Evolutionary conservation across 2,888 invertebrate species (phyloP).

Genomic region (Epirrita christyi): DNA sequence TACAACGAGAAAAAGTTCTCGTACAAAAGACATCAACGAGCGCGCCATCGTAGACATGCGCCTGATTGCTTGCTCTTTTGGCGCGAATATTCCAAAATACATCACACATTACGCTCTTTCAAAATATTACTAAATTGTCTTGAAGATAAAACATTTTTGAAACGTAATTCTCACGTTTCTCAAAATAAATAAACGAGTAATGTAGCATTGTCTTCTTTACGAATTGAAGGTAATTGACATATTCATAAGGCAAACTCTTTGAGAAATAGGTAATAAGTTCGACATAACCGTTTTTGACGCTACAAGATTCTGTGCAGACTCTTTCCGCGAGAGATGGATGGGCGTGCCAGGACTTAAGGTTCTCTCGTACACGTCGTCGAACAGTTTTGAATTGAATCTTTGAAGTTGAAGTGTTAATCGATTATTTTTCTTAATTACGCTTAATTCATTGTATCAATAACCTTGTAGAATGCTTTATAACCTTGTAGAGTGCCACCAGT

Average conservation of each 20-base stretch:
- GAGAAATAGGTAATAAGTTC: slow-evolving; percentile 12
- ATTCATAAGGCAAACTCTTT: slow-evolving; percentile 37
- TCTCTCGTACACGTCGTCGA: too few relatives aligned
- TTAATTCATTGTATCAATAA: too few relatives aligned
- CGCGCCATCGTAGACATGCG: slow-evolving; percentile 46
- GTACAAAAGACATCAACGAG: slow-evolving; percentile 82
- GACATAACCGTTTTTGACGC: slow-evolving; percentile 5
- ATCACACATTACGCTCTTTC: neutral
- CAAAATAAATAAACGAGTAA: slow-evolving; percentile 19
- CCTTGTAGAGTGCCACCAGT: too few relatives aligned
- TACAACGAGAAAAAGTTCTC: slow-evolving; percentile 40
- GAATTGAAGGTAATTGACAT: slow-evolving; percentile 31
- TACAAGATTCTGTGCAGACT: too few relatives aligned
- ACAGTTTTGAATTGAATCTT: too few relatives aligned
- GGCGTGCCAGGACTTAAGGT: too few relatives aligned
- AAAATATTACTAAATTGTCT: neutral
- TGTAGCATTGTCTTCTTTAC: slow-evolving; percentile 18
- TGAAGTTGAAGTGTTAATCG: too few relatives aligned
- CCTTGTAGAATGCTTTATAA: too few relatives aligned
- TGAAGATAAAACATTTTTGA: neutral
- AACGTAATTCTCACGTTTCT: slow-evolving; percentile 23
- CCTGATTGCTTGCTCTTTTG: slow-evolving; percentile 33
- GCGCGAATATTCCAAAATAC: slow-evolving; percentile 1
- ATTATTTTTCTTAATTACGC: too few relatives aligned
- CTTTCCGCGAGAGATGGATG: too few relatives aligned